Base-by-base conservation (phyloP, 2,888 invertebrate genomes). In the Dasypogon diadema region DNA sequence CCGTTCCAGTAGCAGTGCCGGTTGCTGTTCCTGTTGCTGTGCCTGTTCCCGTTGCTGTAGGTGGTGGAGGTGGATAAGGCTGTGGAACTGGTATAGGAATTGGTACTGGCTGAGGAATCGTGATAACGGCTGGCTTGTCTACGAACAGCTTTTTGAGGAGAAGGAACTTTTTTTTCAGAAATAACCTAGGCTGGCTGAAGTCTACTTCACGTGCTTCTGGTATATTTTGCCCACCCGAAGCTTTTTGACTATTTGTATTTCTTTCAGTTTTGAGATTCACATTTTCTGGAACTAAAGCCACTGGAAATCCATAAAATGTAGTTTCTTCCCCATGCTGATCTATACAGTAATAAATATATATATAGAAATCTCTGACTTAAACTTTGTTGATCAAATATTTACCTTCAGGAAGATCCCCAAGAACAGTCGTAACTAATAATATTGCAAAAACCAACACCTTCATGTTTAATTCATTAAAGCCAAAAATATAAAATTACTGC, bases 111-210 rank as follows among this genome's bases (percentile, higher is more conserved):
- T 60, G 60, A 5, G 60, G 60, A 37, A 60, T 60, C 18, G 60
- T 60, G 16, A 60, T 60, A 37, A 60, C 60, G 6, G 34, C 12
- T n/a, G 60, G 60, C 12, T 60, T 60, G 18, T 60, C 60, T 10
- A 34, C 60, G n/a, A 60, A 60, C 2, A 60, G 26, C 37, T 60
- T 60, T 37, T 60, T 60, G n/a, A 60, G 21, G 1, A 60, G 12
- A 4, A 60, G 37, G 18, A 60, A 60, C 37, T 60, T 60, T 21
- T 60, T 60, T 60, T 60, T 60, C 18, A 60, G 26, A 60, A 60
- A 60, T 60, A 60, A 37, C 18, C 60, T 34, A 8, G 60, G 60
- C 16, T 60, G 37, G 18, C 18, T 37, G 18, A 34, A 60, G 37
- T 34, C 37, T 12, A 18, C 37, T 16, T 34, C 30, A 2, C 60